Evolutionary conservation across 1,140 invertebrate species (phyloP).

Genomic region (Rhopalosiphum maidis): DNA sequence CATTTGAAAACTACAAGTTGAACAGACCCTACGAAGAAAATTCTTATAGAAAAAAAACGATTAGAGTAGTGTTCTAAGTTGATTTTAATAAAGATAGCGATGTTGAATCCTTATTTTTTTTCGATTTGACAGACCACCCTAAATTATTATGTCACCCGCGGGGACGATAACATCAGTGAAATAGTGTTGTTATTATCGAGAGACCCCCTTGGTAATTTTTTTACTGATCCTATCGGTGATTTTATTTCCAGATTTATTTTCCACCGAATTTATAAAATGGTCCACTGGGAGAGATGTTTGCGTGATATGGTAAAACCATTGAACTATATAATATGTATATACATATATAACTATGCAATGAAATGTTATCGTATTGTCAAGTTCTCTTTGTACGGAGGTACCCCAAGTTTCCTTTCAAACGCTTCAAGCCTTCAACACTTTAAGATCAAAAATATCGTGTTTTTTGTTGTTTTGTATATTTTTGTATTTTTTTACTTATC

Average conservation of each 20-base stretch:
- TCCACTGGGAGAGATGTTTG: constrained; percentile 38
- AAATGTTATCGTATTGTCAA: constrained; percentile 14
- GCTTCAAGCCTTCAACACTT: constrained; percentile 5
- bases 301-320: constrained; percentile 44
- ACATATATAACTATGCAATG: constrained; percentile 22
- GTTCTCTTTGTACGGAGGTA: background rate
- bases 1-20: background rate
- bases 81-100: constrained; percentile 47
- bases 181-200: constrained; percentile 49
- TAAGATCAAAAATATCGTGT: background rate
- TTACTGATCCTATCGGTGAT: constrained; percentile 40
- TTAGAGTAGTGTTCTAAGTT: constrained; percentile 34
- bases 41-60: background rate
- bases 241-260: constrained; percentile 43
- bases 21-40: background rate
- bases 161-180: constrained; percentile 42
- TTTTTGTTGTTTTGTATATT: background rate
- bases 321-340: background rate
- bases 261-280: constrained; percentile 42
- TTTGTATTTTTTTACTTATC: background rate
- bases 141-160: constrained; percentile 51
- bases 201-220: constrained; percentile 46
- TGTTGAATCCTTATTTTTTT: constrained; percentile 47
- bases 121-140: constrained; percentile 50
- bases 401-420: background rate